Evolutionary conservation across 2,113 vertebrate species (phyloP), one percentile per base, ranked within the genome.

Genomic region (Heloderma charlesbogerti): DNA sequence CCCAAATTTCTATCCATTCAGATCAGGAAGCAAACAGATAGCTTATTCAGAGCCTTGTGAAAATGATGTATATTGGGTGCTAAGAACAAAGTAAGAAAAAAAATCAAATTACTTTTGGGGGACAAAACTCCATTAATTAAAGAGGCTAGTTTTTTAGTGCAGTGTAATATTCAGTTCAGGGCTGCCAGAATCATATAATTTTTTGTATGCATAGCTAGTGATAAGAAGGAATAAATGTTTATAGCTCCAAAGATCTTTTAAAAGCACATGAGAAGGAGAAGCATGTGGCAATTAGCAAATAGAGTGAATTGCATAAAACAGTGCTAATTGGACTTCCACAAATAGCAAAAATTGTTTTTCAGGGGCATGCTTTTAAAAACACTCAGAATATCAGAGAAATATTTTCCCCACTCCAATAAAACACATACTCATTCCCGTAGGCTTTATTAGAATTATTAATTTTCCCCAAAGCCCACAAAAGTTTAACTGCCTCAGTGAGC

Each of bases 61-160:
- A 91, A 89, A 86, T 78, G 57, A 40, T 88, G 89, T 79, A 91
- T 9, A 34, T 34, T 37, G 22, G 88, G 40, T 2, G 0, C 6
- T 43, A 81, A 90, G 0, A 6, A 1, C 6, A 51, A 34, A 79
- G 6, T 72, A 77, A 16, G 66, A 86, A 92, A 29, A 51, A 31
- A 20, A 91, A 29, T 0, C 0, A 91, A 90, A 69, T 83, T 0
- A 71, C 87, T 90, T 85, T 57, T 91, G 82, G 2, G 7, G 0
- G 0, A 4, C 37, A 25, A 84, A 84, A 83, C 0, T 34, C 6
- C 66, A 74, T 84, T 79, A 86, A 88, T 1, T 66, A 6, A 84
- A 69, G 75, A 71, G 25, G 1, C 80, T 93, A 91, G 27, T 29
- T 34, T 89, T 74, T 92, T 89, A 29, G 1, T 88, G 63, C 82